phyloP scores from a whole-genome alignment of 2,888 invertebrate species.

The Creontiades dilutus region DNA sequence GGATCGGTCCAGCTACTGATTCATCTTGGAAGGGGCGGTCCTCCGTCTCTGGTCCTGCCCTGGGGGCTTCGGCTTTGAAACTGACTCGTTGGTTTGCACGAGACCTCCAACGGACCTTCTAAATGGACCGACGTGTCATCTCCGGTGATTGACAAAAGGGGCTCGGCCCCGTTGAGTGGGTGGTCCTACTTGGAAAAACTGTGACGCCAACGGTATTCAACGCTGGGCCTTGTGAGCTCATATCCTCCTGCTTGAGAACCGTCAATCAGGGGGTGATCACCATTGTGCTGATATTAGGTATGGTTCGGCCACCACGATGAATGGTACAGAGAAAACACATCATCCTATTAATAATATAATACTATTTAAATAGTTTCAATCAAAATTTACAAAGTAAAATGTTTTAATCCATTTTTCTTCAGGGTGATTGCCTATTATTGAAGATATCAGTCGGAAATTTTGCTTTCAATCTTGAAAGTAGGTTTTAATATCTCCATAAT shows the following conservation, averaged over 20 bases:
- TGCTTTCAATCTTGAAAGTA: too few relatives aligned
- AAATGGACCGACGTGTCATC: slow-evolving; percentile 30
- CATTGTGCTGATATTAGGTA: too few relatives aligned
- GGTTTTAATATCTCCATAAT: too few relatives aligned
- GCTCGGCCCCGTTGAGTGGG: slow-evolving; percentile 30
- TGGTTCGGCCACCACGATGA: too few relatives aligned
- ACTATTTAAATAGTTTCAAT: too few relatives aligned
- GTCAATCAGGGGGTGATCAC: not conserved
- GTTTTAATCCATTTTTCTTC: too few relatives aligned
- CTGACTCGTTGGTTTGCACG: slow-evolving; percentile 4
- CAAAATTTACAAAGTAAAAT: too few relatives aligned
- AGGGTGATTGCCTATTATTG: too few relatives aligned
- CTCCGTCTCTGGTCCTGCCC: not conserved
- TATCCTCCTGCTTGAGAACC: not conserved
- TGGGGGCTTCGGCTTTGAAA: not conserved
- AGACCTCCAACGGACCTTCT: not conserved
- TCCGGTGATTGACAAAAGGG: slow-evolving; percentile 29
- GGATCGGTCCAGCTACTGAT: slow-evolving; percentile 29
- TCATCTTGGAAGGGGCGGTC: slow-evolving; percentile 24
- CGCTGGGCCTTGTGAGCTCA: not conserved
- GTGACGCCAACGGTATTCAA: not conserved
- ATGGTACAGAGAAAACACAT: too few relatives aligned
- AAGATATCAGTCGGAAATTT: too few relatives aligned
- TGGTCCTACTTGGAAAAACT: slow-evolving; percentile 33
- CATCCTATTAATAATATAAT: too few relatives aligned